A percentile compares a stretch with the other conserved stretches of the same genome.
phyloP scores from a whole-genome alignment of 92 coral and sea anemone genomes.

The Umimayanthus kanabou region DNA sequence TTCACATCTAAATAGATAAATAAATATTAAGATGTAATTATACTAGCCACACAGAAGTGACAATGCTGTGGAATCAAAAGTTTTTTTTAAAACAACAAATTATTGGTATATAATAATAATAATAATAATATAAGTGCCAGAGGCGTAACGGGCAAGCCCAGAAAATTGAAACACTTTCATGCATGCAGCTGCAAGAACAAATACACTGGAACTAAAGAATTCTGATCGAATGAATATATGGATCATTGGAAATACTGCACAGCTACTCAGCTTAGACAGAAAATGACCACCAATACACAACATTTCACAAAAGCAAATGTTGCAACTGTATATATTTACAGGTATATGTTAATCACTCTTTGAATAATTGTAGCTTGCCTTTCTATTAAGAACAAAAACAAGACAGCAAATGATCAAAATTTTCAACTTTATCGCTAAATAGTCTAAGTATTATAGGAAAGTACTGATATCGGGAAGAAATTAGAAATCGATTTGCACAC shows the following conservation, averaged over 20 bases:
- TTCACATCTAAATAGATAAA: no score
- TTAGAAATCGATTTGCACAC: background rate
- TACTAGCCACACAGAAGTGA: background rate
- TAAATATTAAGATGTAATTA: no score
- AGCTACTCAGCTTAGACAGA: background rate
- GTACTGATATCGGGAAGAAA: background rate
- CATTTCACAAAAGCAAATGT: background rate
- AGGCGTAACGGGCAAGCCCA: background rate
- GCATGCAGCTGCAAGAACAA: background rate
- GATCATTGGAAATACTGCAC: background rate
- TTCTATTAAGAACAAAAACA: no score
- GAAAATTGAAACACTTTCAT: background rate
- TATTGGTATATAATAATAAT: background rate
- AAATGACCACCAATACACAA: background rate
- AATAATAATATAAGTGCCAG: background rate
- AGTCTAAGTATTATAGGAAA: background rate
- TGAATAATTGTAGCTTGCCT: background rate
- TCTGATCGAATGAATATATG: background rate
- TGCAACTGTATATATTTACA: background rate
- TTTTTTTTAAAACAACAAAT: no score
- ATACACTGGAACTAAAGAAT: background rate
- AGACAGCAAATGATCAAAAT: background rate
- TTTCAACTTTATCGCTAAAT: background rate
- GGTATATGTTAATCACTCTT: background rate
- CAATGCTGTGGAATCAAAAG: background rate